Conservation (phyloP, 23 tunicate genomes). For the Ciona savignyi region DNA sequence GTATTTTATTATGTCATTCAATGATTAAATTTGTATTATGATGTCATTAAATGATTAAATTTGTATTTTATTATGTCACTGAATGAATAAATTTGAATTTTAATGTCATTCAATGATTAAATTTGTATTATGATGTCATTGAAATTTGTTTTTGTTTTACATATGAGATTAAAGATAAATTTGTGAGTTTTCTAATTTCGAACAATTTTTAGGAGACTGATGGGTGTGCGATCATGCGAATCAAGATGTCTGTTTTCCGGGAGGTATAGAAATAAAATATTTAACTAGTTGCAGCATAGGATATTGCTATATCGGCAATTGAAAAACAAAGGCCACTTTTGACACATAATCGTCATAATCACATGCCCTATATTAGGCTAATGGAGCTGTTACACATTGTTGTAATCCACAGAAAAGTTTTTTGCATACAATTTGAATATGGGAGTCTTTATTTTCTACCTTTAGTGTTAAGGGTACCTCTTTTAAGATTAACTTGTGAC, state of each 20-base stretch:
- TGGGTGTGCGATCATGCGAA: constrained; percentile 97
- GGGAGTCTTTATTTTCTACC: no score
- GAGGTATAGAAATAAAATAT: constrained; percentile 60
- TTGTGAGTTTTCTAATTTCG: not conserved
- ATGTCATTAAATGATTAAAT: no score
- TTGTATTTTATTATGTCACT: not conserved
- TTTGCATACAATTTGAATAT: no score
- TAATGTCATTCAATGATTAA: not conserved
- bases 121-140: no score
- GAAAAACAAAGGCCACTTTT: not conserved
- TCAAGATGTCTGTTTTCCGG: constrained; percentile 94
- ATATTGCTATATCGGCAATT: not conserved
- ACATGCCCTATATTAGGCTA: no score
- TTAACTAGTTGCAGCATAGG: no score
- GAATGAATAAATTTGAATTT: not conserved
- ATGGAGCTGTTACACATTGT: no score
- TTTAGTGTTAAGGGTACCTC: no score
- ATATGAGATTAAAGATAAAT: not conserved
- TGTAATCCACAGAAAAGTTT: not conserved
- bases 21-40: no score
- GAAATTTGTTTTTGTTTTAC: not conserved
- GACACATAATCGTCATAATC: not conserved
- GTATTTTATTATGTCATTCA: no score
- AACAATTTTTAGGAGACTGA: constrained; percentile 46
- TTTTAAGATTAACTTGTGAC: no score